phyloP scores from a whole-genome alignment of 2,797 vertebrate genomes.

The Hapalemur alaotrensis region DNA sequence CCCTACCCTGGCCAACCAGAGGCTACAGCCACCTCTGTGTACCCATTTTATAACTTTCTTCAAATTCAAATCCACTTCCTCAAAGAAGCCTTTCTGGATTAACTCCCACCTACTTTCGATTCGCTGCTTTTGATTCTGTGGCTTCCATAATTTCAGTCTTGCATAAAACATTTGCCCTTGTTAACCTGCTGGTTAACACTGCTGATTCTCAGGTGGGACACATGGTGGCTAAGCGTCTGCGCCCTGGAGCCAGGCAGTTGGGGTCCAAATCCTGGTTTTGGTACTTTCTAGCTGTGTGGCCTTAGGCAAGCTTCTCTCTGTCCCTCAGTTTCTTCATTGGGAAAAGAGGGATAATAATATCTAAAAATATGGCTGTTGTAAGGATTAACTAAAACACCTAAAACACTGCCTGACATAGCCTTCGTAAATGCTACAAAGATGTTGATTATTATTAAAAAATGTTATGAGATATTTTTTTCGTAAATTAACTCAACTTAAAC shows the following conservation, averaged over 20 bases:
- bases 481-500: neutral
- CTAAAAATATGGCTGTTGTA: neutral
- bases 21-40: neutral
- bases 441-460: neutral
- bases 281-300: neutral
- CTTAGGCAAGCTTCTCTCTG: neutral
- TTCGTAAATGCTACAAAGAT: neutral
- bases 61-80: neutral
- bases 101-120: neutral
- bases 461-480: neutral
- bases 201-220: neutral
- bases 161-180: neutral
- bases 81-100: neutral
- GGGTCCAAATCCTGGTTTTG: neutral
- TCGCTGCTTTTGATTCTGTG: neutral
- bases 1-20: neutral
- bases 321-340: neutral
- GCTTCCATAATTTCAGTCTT: neutral
- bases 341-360: neutral
- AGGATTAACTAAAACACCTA: neutral
- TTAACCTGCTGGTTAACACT: neutral
- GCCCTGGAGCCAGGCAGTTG: neutral
- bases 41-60: neutral
- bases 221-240: neutral
- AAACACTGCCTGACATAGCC: neutral